Evolutionary conservation across 2,113 vertebrate species (phyloP), one percentile per base, ranked within the genome.

Genomic region (Poicephalus meyeri): DNA sequence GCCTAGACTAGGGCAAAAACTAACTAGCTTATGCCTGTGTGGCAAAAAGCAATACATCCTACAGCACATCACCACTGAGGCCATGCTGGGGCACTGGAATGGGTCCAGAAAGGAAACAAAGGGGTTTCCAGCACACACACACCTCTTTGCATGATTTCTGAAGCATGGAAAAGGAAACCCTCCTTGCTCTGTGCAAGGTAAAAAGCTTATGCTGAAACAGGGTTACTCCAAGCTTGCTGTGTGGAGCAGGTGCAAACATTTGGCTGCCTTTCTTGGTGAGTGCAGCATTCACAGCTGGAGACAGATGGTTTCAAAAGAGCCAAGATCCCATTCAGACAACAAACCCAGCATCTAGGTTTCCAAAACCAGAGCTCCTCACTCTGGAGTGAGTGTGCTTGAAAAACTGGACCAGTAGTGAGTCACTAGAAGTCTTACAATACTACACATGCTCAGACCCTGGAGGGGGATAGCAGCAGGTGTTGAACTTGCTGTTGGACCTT

Each of bases 381-480:
- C 55, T 84, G 50, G 26, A 88, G 16, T 0, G 1, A 56, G 33
- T 16, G 28, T 3, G 19, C 55, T 8, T 53, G 35, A 61, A 70
- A 94, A 92, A 50, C 1, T 1, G 16, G 68, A 74, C n/a, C 47
- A 64, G 13, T 63, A 83, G 56, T 2, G 26, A 86, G 71, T 26
- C 70, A 56, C 52, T 52, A 21, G 4, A 71, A 81, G 13, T 33
- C 53, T 52, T 69, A 56, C 41, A 69, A 66, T 5, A 13, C n/a
- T 20, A 16, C 16, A 20, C 0, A 0, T 37, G 29, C 17, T 77
- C 39, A 78, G 52, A 63, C 13, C 11, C 16, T 6, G 11, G 9
- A 5, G 16, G 11, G 7, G 11, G 5, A 13, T 33, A 74, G 35
- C 49, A 73, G 31, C 20, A 16, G 4, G 13, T 18, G 4, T 55